A percentile compares a stretch with the other conserved stretches of the same genome.
phyloP scores from a whole-genome alignment of 2,888 invertebrate species.

The Trissoscelio sp. region DNA sequence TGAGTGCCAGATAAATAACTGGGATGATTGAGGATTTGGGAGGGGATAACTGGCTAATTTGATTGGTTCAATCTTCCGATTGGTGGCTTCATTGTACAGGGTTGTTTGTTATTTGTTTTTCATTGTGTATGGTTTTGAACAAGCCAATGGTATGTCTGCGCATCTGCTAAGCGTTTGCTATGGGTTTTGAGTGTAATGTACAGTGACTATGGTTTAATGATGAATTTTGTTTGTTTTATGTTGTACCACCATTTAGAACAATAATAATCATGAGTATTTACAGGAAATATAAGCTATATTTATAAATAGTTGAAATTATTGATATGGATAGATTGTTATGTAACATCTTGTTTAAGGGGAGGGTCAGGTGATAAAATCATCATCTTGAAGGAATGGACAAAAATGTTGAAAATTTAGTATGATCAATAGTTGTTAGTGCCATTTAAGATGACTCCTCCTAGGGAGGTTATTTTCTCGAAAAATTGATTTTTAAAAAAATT shows the following conservation, averaged over 20 bases:
- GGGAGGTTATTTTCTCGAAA: no score
- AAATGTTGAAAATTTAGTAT: no score
- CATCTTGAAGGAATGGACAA: no score
- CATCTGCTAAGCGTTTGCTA: conserved; percentile 24
- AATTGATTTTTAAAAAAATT: no score
- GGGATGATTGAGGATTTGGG: conserved; percentile 3
- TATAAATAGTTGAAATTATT: no score
- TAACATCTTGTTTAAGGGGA: no score
- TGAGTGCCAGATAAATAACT: background rate
- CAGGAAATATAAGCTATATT: no score
- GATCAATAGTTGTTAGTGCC: no score
- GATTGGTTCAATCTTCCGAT: conserved; percentile 54
- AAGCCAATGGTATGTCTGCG: conserved; percentile 20
- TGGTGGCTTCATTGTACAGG: conserved; percentile 12
- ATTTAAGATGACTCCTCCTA: no score
- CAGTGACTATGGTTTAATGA: background rate
- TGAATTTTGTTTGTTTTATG: background rate
- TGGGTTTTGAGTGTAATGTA: background rate
- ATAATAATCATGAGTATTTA: background rate
- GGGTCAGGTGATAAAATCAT: no score
- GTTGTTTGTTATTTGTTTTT: background rate
- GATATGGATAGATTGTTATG: no score
- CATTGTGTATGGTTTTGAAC: conserved; percentile 5
- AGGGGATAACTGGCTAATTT: background rate
- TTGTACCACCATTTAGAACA: background rate